Evolutionary conservation across 2,797 vertebrate species (phyloP), one percentile per base, ranked within the genome.

Genomic region (Danionella dracula): DNA sequence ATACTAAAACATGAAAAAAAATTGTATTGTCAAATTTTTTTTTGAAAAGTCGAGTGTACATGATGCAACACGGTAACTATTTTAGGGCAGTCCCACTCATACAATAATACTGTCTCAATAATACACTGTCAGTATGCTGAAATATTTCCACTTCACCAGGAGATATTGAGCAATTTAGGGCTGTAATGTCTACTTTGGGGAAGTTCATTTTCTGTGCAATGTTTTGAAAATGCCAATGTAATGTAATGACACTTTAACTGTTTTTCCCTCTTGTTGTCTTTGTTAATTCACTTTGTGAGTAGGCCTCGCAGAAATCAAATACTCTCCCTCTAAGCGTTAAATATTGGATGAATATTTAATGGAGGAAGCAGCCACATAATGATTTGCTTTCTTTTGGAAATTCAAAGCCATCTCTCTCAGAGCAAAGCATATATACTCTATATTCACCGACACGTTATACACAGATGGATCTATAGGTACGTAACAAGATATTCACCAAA

Each of bases 321-420:
- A 29, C 19, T 7, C 49, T 19, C 20, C 20, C 32, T 21, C 11
- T 1, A 8, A 40, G 8, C 16, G 12, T 51, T 58, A 53, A 51
- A 53, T 32, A 51, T 49, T 63, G 64, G 19, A 61, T 48, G 53
- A 70, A 63, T 69, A 50, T 45, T 72, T 63, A 60, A 59, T 59
- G 41, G 9, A 58, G 65, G 40, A 49, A 50, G 67, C 67, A 67
- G 53, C 58, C 65, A 45, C 37, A 32, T 42, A 56, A 45, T 40
- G 41, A 62, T 60, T 41, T 63, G 40, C 32, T 46, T 20, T 56
- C 49, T 66, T 64, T 56, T 44, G 57, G 42, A 41, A 27, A 15
- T 67, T 59, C 64, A 62, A 66, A 56, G 35, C 19, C 50, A 29
- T 46, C 20, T 54, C 49, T 65, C 62, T 55, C 12, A 55, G 31